These are phyloP conservation scores for Bradypodion ventrale DNA, from an alignment of 2,797 vertebrate species.

Conservation along the genomic window DNA sequence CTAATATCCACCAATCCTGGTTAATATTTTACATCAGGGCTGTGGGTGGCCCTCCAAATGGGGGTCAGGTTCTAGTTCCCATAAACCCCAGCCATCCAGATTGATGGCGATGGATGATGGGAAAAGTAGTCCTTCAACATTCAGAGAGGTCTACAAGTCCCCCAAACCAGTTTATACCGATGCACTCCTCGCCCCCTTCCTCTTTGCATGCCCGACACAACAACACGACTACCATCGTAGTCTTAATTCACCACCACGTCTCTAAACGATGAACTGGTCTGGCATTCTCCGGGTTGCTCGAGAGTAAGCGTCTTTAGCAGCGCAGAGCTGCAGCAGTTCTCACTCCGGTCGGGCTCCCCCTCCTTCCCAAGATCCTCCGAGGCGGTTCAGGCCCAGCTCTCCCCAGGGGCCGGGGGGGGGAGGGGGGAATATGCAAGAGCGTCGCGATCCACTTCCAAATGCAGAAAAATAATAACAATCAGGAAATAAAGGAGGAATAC, in stretches of 20 bases:
- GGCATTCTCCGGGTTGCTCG: neutral
- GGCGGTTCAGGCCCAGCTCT: neutral
- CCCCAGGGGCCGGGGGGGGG: neutral
- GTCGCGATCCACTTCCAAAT: neutral
- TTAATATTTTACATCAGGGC: neutral
- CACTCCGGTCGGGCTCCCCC: neutral
- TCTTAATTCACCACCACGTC: neutral
- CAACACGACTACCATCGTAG: neutral
- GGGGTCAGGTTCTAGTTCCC: neutral
- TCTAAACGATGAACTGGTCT: too few relatives aligned
- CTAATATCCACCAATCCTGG: too few relatives aligned
- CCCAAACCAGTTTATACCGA: neutral
- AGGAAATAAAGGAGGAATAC: neutral
- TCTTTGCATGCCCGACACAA: neutral
- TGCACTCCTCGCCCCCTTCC: neutral
- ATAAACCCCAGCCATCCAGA: neutral
- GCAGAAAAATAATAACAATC: neutral
- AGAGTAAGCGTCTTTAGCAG: neutral
- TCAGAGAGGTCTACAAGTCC: neutral
- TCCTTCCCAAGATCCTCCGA: neutral
- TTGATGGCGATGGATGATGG: neutral
- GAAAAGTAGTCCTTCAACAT: neutral
- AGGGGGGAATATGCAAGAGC: neutral
- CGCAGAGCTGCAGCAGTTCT: neutral
- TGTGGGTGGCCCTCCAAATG: neutral